Evolutionary conservation across 1,140 invertebrate genomes (phyloP), one percentile per base, ranked within the genome.

Genomic region (Drosophila trapezifrons): DNA sequence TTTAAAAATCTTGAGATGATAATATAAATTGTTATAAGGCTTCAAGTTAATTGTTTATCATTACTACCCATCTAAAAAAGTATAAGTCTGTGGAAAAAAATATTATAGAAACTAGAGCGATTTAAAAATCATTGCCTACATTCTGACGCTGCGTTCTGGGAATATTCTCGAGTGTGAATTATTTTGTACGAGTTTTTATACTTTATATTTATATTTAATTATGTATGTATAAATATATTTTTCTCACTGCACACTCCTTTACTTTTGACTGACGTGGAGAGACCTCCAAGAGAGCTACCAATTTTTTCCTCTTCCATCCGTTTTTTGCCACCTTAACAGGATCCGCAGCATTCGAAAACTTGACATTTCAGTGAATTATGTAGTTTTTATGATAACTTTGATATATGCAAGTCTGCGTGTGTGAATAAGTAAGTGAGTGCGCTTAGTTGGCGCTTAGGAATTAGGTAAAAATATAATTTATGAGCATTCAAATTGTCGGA

Each of bases 341-440:
- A 63, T 43, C 17, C 49, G n/a, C 55, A 20, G 27, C 72, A 35
- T 4, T 27, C 42, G 32, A 69, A 78, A 78, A 80, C 65, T 72
- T 83, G 77, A 87, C 84, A 87, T 84, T 80, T 87, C 60, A 80
- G 80, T 87, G 80, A 87, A 84, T 87, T 89, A 87, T 87, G 80
- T 77, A 78, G 69, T 89, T 84, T 89, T 80, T 78, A 69, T 84
- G 80, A 67, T 71, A 55, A 77, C 69, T 80, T 70, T 79, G 67
- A 80, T 83, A 80, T 87, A 87, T 82, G 55, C 27, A 29, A 25
- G 43, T n/a, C n/a, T 40, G 60, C 75, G 18, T 67, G 29, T 59
- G 55, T 32, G 13, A 52, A 35, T 20, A 46, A 56, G 22, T 55
- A n/a, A 45, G 22, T 20, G 40, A 56, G 32, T 46, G 27, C 22